Conservation (phyloP, 2,113 vertebrate species). For the Pogonocichla stellata region DNA sequence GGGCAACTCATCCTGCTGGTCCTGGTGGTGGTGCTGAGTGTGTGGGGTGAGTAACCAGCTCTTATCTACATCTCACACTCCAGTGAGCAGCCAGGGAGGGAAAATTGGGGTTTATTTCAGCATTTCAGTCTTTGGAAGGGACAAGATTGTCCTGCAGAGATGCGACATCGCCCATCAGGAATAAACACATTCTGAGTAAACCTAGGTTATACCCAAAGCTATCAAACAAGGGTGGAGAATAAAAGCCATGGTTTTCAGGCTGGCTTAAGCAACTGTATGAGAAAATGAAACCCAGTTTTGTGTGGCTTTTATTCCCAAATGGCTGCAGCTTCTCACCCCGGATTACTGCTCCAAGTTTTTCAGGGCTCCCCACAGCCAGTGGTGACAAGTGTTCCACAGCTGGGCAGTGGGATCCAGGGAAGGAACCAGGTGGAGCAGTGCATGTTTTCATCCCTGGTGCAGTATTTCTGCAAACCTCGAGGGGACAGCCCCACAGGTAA, state of each 20-base stretch:
- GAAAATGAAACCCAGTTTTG: background rate
- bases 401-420: background rate
- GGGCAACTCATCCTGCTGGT: background rate
- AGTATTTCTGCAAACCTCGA: background rate
- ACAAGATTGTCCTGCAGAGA: background rate
- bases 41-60: background rate
- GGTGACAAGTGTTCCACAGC: rapidly evolving
- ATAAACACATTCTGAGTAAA: background rate
- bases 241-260: rapidly evolving
- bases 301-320: background rate
- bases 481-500: background rate
- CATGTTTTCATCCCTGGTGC: background rate
- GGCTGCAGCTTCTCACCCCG: rapidly evolving
- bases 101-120: background rate
- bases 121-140: background rate
- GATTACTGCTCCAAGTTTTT: background rate
- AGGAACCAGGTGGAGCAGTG: background rate
- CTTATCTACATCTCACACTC: background rate
- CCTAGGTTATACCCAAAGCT: background rate
- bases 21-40: background rate
- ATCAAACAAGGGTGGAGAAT: background rate
- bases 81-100: too few species aligned
- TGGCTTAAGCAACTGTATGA: background rate
- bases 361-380: background rate
- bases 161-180: background rate